Evolutionary conservation across 2,888 invertebrate genomes (phyloP), one percentile per base, ranked within the genome.

Genomic region (Dynastes maya): DNA sequence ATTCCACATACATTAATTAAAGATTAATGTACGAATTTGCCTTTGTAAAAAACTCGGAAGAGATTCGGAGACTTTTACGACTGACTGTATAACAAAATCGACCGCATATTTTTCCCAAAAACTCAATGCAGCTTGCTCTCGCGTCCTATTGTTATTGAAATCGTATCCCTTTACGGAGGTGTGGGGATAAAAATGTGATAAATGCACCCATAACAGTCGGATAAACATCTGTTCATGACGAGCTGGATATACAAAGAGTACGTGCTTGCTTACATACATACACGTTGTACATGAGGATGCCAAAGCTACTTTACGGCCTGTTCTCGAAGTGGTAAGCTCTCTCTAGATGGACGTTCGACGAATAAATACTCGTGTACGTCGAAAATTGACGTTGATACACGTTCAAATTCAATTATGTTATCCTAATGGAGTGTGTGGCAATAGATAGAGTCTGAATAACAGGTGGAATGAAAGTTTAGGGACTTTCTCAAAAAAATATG

Each of bases 391-490:
- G 71, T 37, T 71, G 71, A 71, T 71, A 71, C 71, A 71, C 71
- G 71, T 37, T 71, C 71, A 71, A 71, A 71, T 71, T 71, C 71
- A 71, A 71, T 71, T 71, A 71, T 71, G 71, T 58, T 71, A 71
- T 71, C 55, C 71, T 71, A 71, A 71, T 71, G 53, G 71, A 71
- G 49, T 16, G 6, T 55, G 32, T 37, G 37, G 53, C 55, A 13
- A 37, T 37, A 71, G 22, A 55, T 2, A 29, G 11, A 9, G 16
- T 65, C 37, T 29, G 29, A 29, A 32, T n/a, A 71, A 55, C 32
- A 16, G 45, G 37, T 32, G 32, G 32, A 32, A 32, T 5, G 32
- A 32, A 32, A 32, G 32, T 32, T 32, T 32, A 32, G 29, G 29
- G 3, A 32, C 22, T 1, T 22, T 22, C 22, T 22, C 22, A 32